Evolutionary conservation across 2,113 vertebrate genomes (phyloP).

Genomic region (Vulpes vulpes): DNA sequence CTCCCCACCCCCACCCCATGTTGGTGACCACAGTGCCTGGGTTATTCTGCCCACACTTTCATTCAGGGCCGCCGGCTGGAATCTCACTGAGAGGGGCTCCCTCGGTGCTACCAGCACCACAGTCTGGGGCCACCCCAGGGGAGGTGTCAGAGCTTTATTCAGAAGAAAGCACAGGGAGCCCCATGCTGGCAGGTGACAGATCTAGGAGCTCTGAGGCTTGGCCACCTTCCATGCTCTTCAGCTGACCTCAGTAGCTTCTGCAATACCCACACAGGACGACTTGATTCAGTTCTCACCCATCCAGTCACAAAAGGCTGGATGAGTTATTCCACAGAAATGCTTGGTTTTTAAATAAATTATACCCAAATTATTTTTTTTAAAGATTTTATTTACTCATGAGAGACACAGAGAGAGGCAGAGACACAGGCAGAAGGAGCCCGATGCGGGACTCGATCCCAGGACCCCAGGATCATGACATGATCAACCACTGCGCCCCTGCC

Average conservation of each 20-base stretch:
- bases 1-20: too few relatives aligned
- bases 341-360: background rate
- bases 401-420: too few relatives aligned
- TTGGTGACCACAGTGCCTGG: background rate
- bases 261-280: background rate
- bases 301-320: background rate
- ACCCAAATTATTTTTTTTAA: too few relatives aligned
- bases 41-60: accelerated
- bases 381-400: too few relatives aligned
- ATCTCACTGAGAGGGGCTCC: background rate
- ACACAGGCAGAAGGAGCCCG: too few relatives aligned
- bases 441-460: too few relatives aligned
- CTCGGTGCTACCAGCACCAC: too few relatives aligned
- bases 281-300: background rate
- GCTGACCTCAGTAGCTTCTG: background rate
- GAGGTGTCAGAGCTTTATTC: background rate
- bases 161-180: background rate
- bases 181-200: too few relatives aligned
- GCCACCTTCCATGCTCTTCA: background rate
- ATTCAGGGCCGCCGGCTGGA: background rate
- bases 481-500: too few relatives aligned
- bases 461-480: too few relatives aligned
- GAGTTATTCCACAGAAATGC: background rate
- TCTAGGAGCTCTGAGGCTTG: background rate
- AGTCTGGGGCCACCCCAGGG: background rate